phyloP scores from a whole-genome alignment of 2,797 vertebrate genomes.

The Enteromius radiatus region DNA sequence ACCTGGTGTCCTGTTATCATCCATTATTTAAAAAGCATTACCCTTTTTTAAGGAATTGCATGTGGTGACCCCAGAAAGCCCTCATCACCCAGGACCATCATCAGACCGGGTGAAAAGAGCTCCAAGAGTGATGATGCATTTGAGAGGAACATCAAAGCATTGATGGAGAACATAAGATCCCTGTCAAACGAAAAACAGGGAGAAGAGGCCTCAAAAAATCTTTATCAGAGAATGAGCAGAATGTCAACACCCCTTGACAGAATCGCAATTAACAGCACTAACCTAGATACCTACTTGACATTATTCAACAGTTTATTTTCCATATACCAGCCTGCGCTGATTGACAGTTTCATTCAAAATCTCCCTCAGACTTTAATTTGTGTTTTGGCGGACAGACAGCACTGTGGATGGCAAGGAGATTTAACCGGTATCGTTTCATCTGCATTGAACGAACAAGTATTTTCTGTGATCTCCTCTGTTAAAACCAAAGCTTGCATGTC shows the following conservation, averaged over 20 bases:
- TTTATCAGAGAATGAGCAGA: slow-evolving; percentile 12
- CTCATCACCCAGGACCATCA: slow-evolving; percentile 37
- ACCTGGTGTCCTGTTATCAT: neutral
- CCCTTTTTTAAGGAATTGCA: slow-evolving; percentile 41
- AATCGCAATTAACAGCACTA: slow-evolving; percentile 25
- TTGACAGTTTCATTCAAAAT: slow-evolving; percentile 65
- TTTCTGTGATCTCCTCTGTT: slow-evolving; percentile 64
- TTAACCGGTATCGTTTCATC: slow-evolving; percentile 67
- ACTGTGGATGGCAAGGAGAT: slow-evolving; percentile 75
- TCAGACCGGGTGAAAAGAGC: slow-evolving; percentile 28
- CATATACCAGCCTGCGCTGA: slow-evolving; percentile 63
- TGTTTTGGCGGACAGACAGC: slow-evolving; percentile 69
- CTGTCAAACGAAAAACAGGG: slow-evolving; percentile 55
- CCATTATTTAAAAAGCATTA: neutral
- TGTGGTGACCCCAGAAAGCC: slow-evolving; percentile 31
- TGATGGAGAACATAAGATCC: slow-evolving; percentile 68
- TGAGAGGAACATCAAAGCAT: slow-evolving; percentile 63
- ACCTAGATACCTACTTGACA: slow-evolving; percentile 63
- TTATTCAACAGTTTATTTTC: slow-evolving; percentile 64
- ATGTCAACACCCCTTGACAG: slow-evolving; percentile 10
- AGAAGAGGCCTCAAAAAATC: neutral
- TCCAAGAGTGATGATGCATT: slow-evolving; percentile 46
- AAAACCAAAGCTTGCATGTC: slow-evolving; percentile 68
- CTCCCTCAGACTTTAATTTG: slow-evolving; percentile 74
- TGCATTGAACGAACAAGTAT: slow-evolving; percentile 65